Evolutionary conservation across 2,113 vertebrate species (phyloP), one percentile per base, ranked within the genome.

Genomic region (Syrmaticus mikado): DNA sequence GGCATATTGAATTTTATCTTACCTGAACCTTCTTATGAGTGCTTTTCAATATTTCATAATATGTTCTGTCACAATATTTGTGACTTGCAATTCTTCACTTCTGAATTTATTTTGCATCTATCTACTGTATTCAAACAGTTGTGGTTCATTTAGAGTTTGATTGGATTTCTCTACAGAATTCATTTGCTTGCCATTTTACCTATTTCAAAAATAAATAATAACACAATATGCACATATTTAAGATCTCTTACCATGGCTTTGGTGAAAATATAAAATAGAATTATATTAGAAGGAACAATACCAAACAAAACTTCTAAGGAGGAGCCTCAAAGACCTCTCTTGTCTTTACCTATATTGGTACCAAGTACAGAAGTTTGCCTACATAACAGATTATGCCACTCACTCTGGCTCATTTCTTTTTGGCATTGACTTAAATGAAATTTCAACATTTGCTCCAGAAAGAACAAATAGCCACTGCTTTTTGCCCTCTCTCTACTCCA

Each of bases 401-500:
- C 8, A 53, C 22, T 67, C 24, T 77, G 45, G 27, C 6, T 68
- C 27, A 36, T 48, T 36, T 3, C 18, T 52, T 28, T 58, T 80
- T 53, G 46, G 2, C 13, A 27, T 19, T 66, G 11, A 2, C 4
- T 91, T 0, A 1, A 48, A 82, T 64, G 1, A 2, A 86, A 75
- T 10, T n/a, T 74, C 13, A 67, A 0, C 4, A 11, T 3, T 61
- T 85, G 1, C 7, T 89, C 82, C 64, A 79, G 45, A 41, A 58
- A 4, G 14, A 60, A 3, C 28, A 55, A 48, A 46, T 8, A 75
- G 3, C 5, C 8, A 25, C 0, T 1, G 4, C 4, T 27, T 76
- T 76, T 70, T 62, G 10, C 3, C 71, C 2, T 66, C 15, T 7
- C 57, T 84, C 3, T n/a, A 71, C 2, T 4, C 21, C 16, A 65